A percentile compares a stretch with the other conserved stretches of the same genome.
These are phyloP conservation scores for Siderastrea siderea DNA, from an alignment of 92 coral and sea anemone species.

Conservation along the genomic window DNA sequence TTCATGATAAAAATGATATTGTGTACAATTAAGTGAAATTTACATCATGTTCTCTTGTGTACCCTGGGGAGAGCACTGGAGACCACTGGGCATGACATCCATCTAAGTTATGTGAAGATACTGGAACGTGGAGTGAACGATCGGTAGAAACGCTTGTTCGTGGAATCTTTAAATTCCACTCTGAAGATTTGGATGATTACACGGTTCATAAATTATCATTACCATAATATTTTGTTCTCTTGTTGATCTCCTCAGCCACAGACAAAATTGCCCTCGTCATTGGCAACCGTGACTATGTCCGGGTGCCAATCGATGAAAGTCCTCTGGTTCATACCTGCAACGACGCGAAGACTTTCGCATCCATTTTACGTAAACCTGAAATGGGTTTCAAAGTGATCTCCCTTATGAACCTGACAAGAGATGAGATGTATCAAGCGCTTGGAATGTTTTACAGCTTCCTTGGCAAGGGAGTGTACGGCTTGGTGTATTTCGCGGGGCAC, in stretches of 20 bases:
- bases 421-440: conserved; percentile 85
- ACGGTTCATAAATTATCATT: background rate
- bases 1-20: no score
- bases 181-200: no score
- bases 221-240: background rate
- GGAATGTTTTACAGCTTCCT: conserved; percentile 75
- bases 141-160: no score
- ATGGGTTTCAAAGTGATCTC: conserved; percentile 98
- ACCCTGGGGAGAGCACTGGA: no score
- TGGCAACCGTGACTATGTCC: conserved; percentile 88
- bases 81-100: no score
- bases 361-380: conserved; percentile 85
- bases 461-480: conserved; percentile 84
- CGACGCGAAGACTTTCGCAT: conserved; percentile 88
- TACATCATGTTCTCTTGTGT: no score
- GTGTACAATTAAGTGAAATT: no score
- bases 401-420: conserved; percentile 81
- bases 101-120: no score
- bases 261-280: conserved; percentile 95
- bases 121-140: no score
- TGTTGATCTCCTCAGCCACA: conserved; percentile 21
- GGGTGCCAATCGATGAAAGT: conserved; percentile 70
- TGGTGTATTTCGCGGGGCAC: conserved; percentile 96
- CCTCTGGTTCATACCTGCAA: conserved; percentile 87
- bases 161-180: no score